Conservation (phyloP, 2,797 vertebrate species). For the Artibeus lituratus region DNA sequence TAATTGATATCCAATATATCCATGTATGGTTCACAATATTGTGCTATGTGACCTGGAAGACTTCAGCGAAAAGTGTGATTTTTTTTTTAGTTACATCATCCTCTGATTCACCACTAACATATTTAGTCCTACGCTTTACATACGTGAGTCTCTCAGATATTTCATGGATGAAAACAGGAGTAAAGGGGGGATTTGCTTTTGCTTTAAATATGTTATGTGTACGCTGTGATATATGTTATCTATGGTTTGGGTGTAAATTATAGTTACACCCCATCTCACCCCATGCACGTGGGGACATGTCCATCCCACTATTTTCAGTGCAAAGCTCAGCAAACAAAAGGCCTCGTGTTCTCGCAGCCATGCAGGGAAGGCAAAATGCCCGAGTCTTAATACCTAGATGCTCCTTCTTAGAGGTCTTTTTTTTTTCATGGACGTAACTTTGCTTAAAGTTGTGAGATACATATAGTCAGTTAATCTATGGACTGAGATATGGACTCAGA, state of each 20-base stretch:
- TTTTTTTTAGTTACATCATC: neutral
- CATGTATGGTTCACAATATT: neutral
- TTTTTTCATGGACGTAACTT: neutral
- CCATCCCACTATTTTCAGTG: neutral
- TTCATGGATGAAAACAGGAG: neutral
- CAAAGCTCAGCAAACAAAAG: neutral
- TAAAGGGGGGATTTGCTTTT: neutral
- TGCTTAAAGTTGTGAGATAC: neutral
- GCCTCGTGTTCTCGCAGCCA: neutral
- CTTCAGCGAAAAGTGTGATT: neutral
- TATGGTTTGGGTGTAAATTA: neutral
- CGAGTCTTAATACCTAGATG: neutral
- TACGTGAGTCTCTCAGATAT: neutral
- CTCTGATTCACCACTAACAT: neutral
- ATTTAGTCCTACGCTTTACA: neutral
- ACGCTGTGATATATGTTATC: neutral
- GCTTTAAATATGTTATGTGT: neutral
- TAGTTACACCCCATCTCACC: neutral
- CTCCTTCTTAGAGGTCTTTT: neutral
- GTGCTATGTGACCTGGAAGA: neutral
- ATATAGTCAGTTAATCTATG: neutral
- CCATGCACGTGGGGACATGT: neutral
- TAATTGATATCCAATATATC: neutral
- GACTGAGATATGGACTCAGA: neutral
- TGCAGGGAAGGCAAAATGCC: neutral